Evolutionary conservation across 2,888 invertebrate genomes (phyloP), one percentile per base, ranked within the genome.

Genomic region (Pocota personata): DNA sequence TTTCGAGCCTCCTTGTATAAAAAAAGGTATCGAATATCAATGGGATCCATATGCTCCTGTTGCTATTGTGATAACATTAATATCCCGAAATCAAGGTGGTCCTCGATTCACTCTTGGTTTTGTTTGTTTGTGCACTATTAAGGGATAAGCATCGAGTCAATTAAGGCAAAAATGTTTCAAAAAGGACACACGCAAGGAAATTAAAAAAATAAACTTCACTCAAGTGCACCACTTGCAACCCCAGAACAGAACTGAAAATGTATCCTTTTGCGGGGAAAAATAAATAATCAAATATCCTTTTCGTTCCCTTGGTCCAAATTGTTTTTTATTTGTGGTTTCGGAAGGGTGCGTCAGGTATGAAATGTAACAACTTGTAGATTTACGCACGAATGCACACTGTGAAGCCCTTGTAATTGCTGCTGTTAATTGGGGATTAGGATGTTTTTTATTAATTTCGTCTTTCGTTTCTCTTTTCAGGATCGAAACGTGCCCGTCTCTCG

Each of bases 401-500:
- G 66, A 75, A 64, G 30, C 60, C 66, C n/a, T n/a, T 32, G 60
- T 57, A 46, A 62, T 75, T 72, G 40, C n/a, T 52, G 52, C 30
- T 71, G 52, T 75, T 86, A 82, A 86, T 86, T 80, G 76, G 60
- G 60, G 82, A 86, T 86, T 80, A 76, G 76, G 43, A 76, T 10
- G 43, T 52, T 69, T 82, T 87, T 64, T 55, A 58, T 64, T 71
- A 62, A 72, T 71, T 60, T 48, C 27, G 14, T 43, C 14, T 66
- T 76, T 37, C 16, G 7, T 62, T 32, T 58, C 12, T 82, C 60
- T 30, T 84, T 77, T 19, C 73, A 92, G 93, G 92, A 78, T 91
- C 92, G 1, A 93, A 93, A 82, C 92, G 93, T 16, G 92, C 91
- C 27, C 91, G 91, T 8, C 89, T 91, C 8, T 93, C 92, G 0